Conservation (phyloP, 2,888 invertebrate species). For the Chloroclystis v-ata region DNA sequence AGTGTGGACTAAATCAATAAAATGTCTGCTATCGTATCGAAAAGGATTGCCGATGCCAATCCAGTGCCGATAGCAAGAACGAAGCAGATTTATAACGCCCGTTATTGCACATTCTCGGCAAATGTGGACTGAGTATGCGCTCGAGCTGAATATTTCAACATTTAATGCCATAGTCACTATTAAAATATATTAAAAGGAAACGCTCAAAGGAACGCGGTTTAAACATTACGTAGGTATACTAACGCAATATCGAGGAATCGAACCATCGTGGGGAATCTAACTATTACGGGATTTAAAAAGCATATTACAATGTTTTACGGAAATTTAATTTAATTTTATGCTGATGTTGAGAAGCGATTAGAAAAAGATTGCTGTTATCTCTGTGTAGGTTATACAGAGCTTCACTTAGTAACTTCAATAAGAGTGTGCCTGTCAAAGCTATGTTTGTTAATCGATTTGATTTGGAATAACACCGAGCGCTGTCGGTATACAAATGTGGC, state of each 20-base stretch:
- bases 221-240: not conserved
- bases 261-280: no score
- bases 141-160: conserved; percentile 42
- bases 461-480: conserved; percentile 31
- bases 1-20: no score
- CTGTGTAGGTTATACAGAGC: no score
- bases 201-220: not conserved
- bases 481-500: conserved; percentile 34
- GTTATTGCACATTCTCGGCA: conserved; percentile 56
- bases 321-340: no score
- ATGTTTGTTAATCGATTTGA: conserved; percentile 24
- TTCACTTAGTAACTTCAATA: no score
- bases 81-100: conserved; percentile 47
- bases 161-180: conserved; percentile 18
- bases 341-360: no score
- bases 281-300: no score
- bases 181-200: conserved; percentile 17
- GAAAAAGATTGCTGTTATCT: no score
- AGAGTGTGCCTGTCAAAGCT: no score
- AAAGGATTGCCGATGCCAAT: conserved; percentile 39
- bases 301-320: no score
- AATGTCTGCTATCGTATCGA: conserved; percentile 32
- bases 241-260: no score
- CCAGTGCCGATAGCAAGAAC: conserved; percentile 41
- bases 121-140: conserved; percentile 48